Percentiles rank a stretch among this genome's conserved stretches.
These are phyloP conservation scores for Psammodynastes pulverulentus DNA, from an alignment of 2,113 vertebrate genomes.

Conservation along the genomic window DNA sequence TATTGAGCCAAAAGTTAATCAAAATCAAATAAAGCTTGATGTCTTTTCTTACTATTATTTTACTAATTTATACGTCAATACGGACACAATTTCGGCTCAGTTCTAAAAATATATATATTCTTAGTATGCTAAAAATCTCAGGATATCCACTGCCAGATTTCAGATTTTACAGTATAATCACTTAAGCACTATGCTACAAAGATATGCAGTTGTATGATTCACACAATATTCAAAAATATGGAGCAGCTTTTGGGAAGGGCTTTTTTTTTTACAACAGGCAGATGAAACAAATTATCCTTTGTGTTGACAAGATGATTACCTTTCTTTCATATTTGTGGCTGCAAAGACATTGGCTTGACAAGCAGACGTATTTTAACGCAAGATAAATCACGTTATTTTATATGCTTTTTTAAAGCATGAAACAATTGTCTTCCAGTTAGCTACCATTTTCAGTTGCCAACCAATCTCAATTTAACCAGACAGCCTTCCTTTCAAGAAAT, in stretches of 20 bases:
- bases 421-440: background rate
- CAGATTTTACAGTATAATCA: background rate
- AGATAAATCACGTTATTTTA: conserved; percentile 53
- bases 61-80: background rate
- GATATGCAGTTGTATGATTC: background rate
- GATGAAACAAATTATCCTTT: conserved; percentile 26
- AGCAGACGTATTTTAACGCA: conserved; percentile 45
- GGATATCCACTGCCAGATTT: background rate
- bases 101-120: background rate
- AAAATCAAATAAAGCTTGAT: background rate
- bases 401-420: conserved; percentile 10
- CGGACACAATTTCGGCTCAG: background rate
- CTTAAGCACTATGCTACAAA: too few relatives aligned
- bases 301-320: conserved; percentile 50
- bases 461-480: conserved; percentile 58
- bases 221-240: conserved; percentile 30
- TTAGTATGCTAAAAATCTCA: background rate
- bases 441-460: conserved; percentile 55
- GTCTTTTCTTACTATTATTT: background rate
- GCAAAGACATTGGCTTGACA: conserved; percentile 54
- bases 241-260: background rate
- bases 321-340: conserved; percentile 47
- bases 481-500: conserved; percentile 64
- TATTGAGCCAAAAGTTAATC: background rate
- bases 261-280: conserved; percentile 10